A percentile compares a stretch with the other conserved stretches of the same genome.
phyloP scores from a whole-genome alignment of 2,888 invertebrate genomes.

The Brachyptera putata region DNA sequence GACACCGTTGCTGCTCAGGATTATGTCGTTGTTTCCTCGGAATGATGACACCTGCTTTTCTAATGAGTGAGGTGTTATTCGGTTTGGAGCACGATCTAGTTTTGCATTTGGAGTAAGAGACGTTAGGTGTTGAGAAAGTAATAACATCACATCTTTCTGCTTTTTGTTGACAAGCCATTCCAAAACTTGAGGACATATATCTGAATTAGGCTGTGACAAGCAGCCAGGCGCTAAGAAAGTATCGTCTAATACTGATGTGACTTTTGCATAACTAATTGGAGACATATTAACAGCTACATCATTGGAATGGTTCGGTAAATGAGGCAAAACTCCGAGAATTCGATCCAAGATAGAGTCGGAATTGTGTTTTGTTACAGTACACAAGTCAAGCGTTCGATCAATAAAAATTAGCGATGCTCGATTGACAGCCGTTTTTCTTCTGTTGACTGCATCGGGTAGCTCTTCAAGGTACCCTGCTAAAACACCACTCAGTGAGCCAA shows the following conservation, averaged over 20 bases:
- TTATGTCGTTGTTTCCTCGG: constrained; percentile 31
- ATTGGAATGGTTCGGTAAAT: constrained; percentile 58
- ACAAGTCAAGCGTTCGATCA: constrained; percentile 63
- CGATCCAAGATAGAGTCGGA: constrained; percentile 60
- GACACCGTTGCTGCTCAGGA: constrained; percentile 8
- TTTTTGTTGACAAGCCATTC: constrained; percentile 52
- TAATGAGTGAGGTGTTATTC: constrained; percentile 44
- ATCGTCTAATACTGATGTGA: constrained; percentile 33
- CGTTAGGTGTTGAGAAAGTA: constrained; percentile 48
- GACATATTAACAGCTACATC: constrained; percentile 64
- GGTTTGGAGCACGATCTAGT: constrained; percentile 35
- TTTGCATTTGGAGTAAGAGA: constrained; percentile 22
- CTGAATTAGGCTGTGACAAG: constrained; percentile 46
- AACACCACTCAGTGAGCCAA: constrained; percentile 60
- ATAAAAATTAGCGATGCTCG: constrained; percentile 55
- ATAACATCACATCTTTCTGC: constrained; percentile 52
- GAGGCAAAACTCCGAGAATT: constrained; percentile 55
- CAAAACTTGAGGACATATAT: constrained; percentile 34
- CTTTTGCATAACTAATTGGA: constrained; percentile 52
- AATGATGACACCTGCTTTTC: constrained; percentile 43
- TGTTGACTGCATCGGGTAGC: constrained; percentile 50
- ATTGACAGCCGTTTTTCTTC: constrained; percentile 52
- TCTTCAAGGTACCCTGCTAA: constrained; percentile 57
- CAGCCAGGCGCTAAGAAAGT: constrained; percentile 43
- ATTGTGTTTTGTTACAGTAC: constrained; percentile 56